phyloP scores from a whole-genome alignment of 2,797 vertebrate genomes.

The Catharus ustulatus region DNA sequence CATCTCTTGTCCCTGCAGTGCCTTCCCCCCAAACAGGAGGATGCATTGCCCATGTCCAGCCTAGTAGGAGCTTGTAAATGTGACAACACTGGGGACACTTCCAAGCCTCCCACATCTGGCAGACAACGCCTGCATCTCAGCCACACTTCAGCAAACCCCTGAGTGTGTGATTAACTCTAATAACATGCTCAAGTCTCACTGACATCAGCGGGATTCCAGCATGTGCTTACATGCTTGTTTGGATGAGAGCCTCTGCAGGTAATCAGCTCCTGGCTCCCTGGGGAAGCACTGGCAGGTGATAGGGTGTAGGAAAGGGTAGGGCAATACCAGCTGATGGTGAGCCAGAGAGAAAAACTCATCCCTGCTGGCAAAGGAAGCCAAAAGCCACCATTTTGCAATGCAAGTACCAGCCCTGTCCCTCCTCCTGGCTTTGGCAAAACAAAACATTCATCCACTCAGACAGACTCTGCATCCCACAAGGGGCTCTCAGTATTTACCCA shows the following conservation, averaged over 20 bases:
- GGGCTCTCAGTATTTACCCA: neutral
- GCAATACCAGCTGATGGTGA: neutral
- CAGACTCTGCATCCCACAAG: accelerated
- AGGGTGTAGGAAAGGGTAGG: neutral
- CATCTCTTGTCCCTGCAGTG: neutral
- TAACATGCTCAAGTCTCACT: neutral
- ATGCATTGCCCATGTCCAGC: neutral
- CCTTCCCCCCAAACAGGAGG: neutral
- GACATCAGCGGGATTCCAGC: neutral
- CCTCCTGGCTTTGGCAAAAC: neutral
- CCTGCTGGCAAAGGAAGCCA: neutral
- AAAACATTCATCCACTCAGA: neutral
- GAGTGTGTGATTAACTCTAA: neutral
- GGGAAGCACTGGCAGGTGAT: neutral
- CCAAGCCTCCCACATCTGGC: slow-evolving; percentile 12
- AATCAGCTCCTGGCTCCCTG: neutral
- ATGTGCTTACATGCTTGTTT: neutral
- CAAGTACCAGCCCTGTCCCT: neutral
- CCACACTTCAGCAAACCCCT: slow-evolving; percentile 9
- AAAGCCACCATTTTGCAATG: neutral
- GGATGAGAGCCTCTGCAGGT: neutral
- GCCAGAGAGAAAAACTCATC: neutral
- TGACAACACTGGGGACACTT: slow-evolving; percentile 18
- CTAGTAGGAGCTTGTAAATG: neutral
- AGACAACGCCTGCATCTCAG: neutral